Percentiles rank a stretch among this genome's conserved stretches.
These are phyloP conservation scores for Tinea pellionella DNA, from an alignment of 2,888 invertebrate genomes.

Conservation along the genomic window DNA sequence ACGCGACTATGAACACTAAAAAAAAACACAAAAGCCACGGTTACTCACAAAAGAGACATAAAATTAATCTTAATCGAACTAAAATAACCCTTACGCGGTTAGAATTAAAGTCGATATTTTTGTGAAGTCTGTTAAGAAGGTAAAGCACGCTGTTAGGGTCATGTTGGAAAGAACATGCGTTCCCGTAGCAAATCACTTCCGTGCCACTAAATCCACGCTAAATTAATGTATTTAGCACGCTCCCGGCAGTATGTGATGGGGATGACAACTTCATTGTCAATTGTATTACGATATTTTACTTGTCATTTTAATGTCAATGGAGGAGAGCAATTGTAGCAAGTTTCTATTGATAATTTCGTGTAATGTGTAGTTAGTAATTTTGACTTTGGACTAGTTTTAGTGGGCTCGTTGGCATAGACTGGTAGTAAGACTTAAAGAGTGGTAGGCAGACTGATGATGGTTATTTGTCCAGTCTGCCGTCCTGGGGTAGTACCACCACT, in stretches of 20 bases:
- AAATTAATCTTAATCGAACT: neutral
- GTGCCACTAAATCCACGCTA: constrained; percentile 68
- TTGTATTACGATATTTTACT: constrained; percentile 62
- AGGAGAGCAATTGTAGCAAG: neutral
- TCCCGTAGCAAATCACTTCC: constrained; percentile 70
- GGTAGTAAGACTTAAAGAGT: too few species aligned
- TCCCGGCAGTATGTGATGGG: constrained; percentile 45
- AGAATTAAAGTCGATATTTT: neutral
- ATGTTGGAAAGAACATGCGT: constrained; percentile 56
- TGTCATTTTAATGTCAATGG: constrained; percentile 52
- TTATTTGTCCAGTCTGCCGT: too few species aligned
- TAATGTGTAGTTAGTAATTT: neutral
- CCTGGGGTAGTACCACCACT: too few species aligned
- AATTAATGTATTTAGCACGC: constrained; percentile 70
- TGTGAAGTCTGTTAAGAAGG: neutral
- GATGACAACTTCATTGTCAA: constrained; percentile 55
- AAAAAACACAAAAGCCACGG: constrained; percentile 31
- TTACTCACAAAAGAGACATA: neutral
- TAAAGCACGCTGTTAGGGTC: constrained; percentile 32
- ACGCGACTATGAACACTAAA: constrained; percentile 44
- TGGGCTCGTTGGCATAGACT: too few species aligned
- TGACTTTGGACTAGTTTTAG: too few species aligned
- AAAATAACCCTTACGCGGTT: neutral
- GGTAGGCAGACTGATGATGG: too few species aligned
- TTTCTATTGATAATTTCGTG: neutral